Evolutionary conservation across 1,140 invertebrate species (phyloP).

Genomic region (Pseudachorutes palmiensis): DNA sequence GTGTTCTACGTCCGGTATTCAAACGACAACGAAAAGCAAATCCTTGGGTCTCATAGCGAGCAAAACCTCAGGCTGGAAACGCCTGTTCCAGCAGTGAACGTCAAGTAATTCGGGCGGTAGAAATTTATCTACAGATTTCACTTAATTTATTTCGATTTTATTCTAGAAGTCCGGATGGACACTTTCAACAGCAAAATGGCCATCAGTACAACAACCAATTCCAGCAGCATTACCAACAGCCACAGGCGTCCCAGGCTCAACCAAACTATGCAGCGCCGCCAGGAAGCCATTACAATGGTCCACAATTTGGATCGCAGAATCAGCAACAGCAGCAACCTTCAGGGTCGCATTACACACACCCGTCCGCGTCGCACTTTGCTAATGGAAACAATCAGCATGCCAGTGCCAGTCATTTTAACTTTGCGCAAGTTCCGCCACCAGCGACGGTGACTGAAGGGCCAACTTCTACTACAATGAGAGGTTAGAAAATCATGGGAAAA

Average conservation of each 20-base stretch:
- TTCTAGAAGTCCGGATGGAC: background rate
- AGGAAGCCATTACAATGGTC: slow-evolving; percentile 9
- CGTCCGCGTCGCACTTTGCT: background rate
- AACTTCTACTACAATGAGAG: slow-evolving; percentile 59
- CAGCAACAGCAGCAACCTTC: background rate
- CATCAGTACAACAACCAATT: slow-evolving; percentile 3
- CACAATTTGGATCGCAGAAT: background rate
- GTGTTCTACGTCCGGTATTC: slow-evolving; percentile 79
- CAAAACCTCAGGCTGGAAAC: slow-evolving; percentile 62
- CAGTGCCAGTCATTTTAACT: background rate
- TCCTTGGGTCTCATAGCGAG: slow-evolving; percentile 43
- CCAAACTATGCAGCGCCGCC: slow-evolving; percentile 14
- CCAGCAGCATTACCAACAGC: background rate
- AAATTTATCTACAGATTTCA: background rate
- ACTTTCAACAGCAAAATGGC: background rate
- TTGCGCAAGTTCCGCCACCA: background rate
- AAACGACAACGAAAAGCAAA: slow-evolving; percentile 52
- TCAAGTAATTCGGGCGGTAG: slow-evolving; percentile 11
- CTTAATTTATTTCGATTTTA: background rate
- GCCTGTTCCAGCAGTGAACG: slow-evolving; percentile 61
- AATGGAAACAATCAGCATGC: slow-evolving; percentile 13
- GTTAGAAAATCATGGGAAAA: no score
- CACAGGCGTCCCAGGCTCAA: background rate
- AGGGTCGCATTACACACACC: background rate
- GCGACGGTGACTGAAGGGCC: background rate